Percentiles rank a stretch among this genome's conserved stretches.
Evolutionary conservation across 2,888 invertebrate genomes (phyloP).

Genomic region (Drosophila gaucha): DNA sequence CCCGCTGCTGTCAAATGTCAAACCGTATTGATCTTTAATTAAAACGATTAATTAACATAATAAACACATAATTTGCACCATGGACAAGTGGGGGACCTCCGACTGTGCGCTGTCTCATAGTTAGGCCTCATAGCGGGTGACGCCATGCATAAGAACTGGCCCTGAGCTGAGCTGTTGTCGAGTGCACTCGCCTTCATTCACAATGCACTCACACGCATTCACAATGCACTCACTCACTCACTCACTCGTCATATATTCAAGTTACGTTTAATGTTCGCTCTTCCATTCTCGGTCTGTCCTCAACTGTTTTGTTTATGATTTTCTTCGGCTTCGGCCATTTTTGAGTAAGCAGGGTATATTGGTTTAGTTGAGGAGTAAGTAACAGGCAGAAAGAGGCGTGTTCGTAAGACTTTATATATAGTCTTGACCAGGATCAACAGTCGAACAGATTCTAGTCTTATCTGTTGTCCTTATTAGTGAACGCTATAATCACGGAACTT

Average conservation of each 20-base stretch:
- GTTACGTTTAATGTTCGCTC: slow-evolving; percentile 22
- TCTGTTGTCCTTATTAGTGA: no score
- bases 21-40: slow-evolving; percentile 70
- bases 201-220: slow-evolving; percentile 19
- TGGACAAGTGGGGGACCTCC: slow-evolving; percentile 58
- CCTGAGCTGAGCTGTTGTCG: slow-evolving; percentile 43
- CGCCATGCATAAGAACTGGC: slow-evolving; percentile 59
- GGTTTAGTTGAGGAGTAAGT: no score
- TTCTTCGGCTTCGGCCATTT: slow-evolving; percentile 60
- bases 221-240: slow-evolving; percentile 2
- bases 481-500: no score
- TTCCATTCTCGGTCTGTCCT: slow-evolving; percentile 13
- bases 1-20: slow-evolving; percentile 38
- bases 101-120: slow-evolving; percentile 38
- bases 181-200: slow-evolving; percentile 30
- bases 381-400: no score
- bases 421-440: no score
- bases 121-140: slow-evolving; percentile 52
- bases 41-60: slow-evolving; percentile 75
- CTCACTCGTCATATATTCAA: slow-evolving; percentile 29
- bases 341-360: neutral
- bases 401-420: no score
- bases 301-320: slow-evolving; percentile 71
- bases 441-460: no score
- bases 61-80: slow-evolving; percentile 65